Evolutionary conservation across 2,797 vertebrate genomes (phyloP).

Genomic region (Glyptemys insculpta): DNA sequence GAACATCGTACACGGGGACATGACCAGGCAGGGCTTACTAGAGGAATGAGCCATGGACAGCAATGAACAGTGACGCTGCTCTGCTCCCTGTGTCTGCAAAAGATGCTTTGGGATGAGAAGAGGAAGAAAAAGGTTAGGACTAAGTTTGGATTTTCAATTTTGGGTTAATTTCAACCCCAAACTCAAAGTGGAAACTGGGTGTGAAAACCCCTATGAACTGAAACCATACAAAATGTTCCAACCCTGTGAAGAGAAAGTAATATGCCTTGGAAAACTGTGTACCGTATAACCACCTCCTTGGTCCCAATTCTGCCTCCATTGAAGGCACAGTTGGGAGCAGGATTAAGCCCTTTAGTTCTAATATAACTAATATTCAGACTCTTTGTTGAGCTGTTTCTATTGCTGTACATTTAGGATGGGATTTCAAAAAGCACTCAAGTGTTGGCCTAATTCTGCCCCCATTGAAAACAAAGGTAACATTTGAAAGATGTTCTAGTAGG

Average conservation of each 20-base stretch:
- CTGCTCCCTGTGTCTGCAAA: background rate
- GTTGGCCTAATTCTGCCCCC: background rate
- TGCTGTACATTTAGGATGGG: background rate
- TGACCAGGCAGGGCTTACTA: background rate
- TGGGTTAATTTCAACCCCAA: background rate
- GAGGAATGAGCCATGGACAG: background rate
- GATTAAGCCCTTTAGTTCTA: rapidly evolving
- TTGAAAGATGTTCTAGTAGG: rapidly evolving
- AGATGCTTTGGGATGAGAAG: background rate
- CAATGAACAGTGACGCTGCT: background rate
- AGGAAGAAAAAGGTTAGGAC: background rate
- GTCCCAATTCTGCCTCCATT: background rate
- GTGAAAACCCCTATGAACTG: background rate
- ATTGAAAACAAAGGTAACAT: background rate
- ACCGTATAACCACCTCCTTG: background rate
- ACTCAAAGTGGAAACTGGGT: background rate
- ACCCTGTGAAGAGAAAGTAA: background rate
- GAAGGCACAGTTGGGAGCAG: background rate
- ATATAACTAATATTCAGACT: background rate
- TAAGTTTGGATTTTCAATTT: background rate
- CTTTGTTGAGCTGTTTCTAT: rapidly evolving
- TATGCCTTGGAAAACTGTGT: background rate
- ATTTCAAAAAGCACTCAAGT: background rate
- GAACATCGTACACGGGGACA: background rate
- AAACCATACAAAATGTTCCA: background rate